Conservation (phyloP, 2,797 vertebrate species). For the Clarias fuscus region DNA sequence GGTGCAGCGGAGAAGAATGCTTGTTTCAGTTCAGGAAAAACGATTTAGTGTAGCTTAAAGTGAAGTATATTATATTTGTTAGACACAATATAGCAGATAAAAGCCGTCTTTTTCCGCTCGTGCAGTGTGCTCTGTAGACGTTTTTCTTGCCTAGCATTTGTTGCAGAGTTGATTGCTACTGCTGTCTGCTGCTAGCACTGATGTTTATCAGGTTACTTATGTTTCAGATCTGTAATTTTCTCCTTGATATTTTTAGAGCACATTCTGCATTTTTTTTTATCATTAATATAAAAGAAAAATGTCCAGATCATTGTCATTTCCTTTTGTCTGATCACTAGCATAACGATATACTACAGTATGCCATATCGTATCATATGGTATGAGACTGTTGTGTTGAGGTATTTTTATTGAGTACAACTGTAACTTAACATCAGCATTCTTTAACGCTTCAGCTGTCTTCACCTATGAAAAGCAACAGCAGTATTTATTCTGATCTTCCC, state of each 20-base stretch:
- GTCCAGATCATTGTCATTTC: not conserved
- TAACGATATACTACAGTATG: not conserved
- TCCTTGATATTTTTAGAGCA: not conserved
- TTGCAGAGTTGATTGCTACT: not conserved
- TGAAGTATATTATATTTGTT: not conserved
- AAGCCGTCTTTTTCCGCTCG: not conserved
- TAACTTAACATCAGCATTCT: not conserved
- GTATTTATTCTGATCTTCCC: not conserved
- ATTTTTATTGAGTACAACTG: not conserved
- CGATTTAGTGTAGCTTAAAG: not conserved
- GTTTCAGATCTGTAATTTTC: not conserved
- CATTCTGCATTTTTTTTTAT: not conserved
- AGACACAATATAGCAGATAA: not conserved
- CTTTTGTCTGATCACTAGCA: not conserved
- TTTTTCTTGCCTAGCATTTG: not conserved
- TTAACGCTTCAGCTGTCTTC: not conserved
- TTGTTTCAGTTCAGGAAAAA: not conserved
- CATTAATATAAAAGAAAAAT: not conserved
- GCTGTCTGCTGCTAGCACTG: not conserved
- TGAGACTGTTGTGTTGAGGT: not conserved
- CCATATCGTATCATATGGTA: not conserved
- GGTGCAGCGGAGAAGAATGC: not conserved
- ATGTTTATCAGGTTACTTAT: not conserved
- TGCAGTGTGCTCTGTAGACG: not conserved
- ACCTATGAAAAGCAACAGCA: not conserved